Percentiles rank a stretch among this genome's conserved stretches.
phyloP scores from a whole-genome alignment of 2,113 vertebrate genomes.

The Neogale vison region DNA sequence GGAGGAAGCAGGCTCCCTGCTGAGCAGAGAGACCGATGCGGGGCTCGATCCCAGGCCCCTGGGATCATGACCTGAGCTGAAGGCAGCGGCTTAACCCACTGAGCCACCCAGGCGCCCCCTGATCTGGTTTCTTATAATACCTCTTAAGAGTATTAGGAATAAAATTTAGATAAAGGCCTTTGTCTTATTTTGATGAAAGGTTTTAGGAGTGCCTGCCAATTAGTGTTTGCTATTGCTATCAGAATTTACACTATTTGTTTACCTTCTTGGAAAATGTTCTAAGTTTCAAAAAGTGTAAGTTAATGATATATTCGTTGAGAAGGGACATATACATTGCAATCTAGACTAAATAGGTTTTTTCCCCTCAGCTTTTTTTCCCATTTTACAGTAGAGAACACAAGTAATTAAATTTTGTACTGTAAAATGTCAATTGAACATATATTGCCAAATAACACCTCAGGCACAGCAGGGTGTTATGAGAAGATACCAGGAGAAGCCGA shows the following conservation, averaged over 20 bases:
- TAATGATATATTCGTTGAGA: background rate
- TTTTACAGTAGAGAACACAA: constrained; percentile 51
- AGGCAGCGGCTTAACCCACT: too few relatives aligned
- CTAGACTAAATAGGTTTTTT: background rate
- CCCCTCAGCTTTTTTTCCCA: background rate
- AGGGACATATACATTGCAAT: constrained; percentile 17
- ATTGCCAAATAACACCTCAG: constrained; percentile 39
- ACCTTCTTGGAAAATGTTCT: constrained; percentile 20
- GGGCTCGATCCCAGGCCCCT: too few relatives aligned
- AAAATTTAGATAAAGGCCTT: constrained; percentile 6
- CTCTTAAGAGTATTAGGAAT: constrained; percentile 3
- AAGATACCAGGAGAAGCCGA: background rate
- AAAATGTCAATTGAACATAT: constrained; percentile 60
- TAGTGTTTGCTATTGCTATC: background rate
- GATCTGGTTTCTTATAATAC: background rate
- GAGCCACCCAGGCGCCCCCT: too few relatives aligned
- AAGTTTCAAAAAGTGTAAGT: constrained; percentile 3
- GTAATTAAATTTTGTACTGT: constrained; percentile 55
- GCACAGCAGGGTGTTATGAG: background rate
- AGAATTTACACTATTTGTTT: constrained; percentile 25
- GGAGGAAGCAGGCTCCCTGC: too few relatives aligned
- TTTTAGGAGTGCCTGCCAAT: constrained; percentile 30
- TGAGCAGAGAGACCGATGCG: too few relatives aligned
- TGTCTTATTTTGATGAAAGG: constrained; percentile 14
- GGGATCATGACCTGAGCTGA: too few relatives aligned